Conservation (phyloP, 2,888 invertebrate genomes). For the Caenorhabditis zanzibari region DNA sequence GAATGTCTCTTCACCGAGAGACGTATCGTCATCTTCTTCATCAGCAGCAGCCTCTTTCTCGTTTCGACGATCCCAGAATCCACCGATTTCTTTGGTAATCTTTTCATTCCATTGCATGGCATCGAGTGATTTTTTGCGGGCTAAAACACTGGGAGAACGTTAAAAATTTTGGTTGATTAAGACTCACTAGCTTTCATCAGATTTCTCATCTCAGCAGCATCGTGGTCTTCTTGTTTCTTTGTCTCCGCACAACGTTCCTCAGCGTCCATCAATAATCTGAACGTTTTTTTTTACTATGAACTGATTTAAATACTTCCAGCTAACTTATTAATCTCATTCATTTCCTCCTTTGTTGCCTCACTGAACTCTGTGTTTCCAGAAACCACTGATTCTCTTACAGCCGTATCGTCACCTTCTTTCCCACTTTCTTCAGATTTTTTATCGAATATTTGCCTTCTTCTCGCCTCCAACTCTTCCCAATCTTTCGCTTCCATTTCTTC, state of each 20-base stretch:
- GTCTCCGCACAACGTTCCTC: constrained; percentile 56
- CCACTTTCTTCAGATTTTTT: constrained; percentile 19
- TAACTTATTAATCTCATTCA: constrained; percentile 66
- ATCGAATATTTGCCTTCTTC: constrained; percentile 45
- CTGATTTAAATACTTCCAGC: no score
- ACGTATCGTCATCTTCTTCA: constrained; percentile 63
- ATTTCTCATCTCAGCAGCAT: constrained; percentile 48
- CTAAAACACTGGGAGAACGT: no score
- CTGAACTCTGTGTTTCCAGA: constrained; percentile 65
- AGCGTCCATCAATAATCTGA: constrained; percentile 65
- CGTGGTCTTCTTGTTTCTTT: constrained; percentile 52
- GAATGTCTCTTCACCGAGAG: constrained; percentile 72
- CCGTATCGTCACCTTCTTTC: constrained; percentile 5
- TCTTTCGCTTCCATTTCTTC: constrained; percentile 43
- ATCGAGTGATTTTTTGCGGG: constrained; percentile 72
- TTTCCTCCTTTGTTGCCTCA: constrained; percentile 67
- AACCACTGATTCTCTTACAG: constrained; percentile 40
- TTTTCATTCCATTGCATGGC: constrained; percentile 70
- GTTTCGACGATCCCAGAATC: constrained; percentile 71
- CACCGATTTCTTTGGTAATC: constrained; percentile 68
- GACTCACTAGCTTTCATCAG: constrained; percentile 65
- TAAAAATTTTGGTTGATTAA: not conserved
- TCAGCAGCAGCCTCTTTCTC: constrained; percentile 57
- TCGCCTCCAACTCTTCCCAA: constrained; percentile 51
- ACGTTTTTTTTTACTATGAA: constrained; percentile 1